Percentiles rank a stretch among this genome's conserved stretches.
phyloP scores from a whole-genome alignment of 2,113 vertebrate genomes.

The Labeo catla region DNA sequence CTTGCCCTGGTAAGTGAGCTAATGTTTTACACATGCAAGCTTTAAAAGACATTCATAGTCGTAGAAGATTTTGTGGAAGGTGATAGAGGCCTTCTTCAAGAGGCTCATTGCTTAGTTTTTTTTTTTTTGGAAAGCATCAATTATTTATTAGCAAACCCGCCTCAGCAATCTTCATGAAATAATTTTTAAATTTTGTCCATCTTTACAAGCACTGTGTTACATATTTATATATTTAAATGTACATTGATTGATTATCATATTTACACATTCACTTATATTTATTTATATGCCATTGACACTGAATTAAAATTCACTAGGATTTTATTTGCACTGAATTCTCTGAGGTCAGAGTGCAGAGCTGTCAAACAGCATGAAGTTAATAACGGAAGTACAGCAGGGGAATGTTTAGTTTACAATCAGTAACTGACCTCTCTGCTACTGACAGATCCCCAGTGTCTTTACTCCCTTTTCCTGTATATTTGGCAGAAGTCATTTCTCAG shows the following conservation, averaged over 20 bases:
- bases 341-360: slow-evolving; percentile 19
- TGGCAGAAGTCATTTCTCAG: slow-evolving; percentile 11
- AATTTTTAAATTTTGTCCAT: background rate
- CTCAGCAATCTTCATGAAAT: background rate
- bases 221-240: background rate
- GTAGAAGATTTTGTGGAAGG: background rate
- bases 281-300: background rate
- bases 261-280: background rate
- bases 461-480: slow-evolving; percentile 20
- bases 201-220: background rate
- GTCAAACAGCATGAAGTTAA: slow-evolving; percentile 3
- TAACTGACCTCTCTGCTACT: slow-evolving; percentile 12
- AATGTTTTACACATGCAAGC: background rate
- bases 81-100: background rate
- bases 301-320: background rate
- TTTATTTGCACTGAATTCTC: background rate
- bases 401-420: slow-evolving; percentile 19
- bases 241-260: background rate
- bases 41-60: background rate
- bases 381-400: background rate
- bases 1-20: slow-evolving; percentile 89
- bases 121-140: background rate
- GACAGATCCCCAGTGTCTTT: background rate
- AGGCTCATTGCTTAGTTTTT: background rate
- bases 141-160: background rate